Evolutionary conservation across 2,797 vertebrate genomes (phyloP), one percentile per base, ranked within the genome.

Genomic region (Acipenser ruthenus): DNA sequence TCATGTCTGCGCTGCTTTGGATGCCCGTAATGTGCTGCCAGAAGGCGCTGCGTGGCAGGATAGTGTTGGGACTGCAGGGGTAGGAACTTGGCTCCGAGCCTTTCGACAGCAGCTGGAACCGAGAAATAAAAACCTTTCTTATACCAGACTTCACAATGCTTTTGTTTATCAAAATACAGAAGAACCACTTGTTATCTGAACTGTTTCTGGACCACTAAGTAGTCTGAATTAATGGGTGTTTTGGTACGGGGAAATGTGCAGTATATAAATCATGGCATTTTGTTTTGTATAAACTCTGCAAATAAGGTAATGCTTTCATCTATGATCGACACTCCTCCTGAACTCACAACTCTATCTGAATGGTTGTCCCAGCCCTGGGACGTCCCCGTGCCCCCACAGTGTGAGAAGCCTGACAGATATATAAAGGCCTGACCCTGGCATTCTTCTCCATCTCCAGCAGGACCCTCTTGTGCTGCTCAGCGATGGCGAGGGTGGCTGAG

Each of bases 1-100:
- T 75, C 49, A 87, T 79, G 69, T 95, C 93, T 0, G 88, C 75
- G 50, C 89, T 85, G 10, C 82, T 88, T 80, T 94, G 94, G 65
- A 89, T 93, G 67, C 93, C 94, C 0, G 93, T 94, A 75, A 98
- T 98, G 76, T 98, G 96, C 78, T 98, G 96, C 96, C 96, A 98
- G 86, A 97, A 98, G 66, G 93, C 93, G 0, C 94, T 97, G 66
- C 95, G 92, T 11, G 96, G 95, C 72, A 98, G 86, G 86, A 98
- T 95, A 78, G 94, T 90, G 0, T 93, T 94, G 61, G 93, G 93
- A 0, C 94, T 94, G 76, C 93, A 96, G 66, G 95, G 93, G 66
- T 94, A 96, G 6, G 93, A 95, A 62, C 89, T 86, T 1, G 90
- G 81, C 67, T 95, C 94, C 0, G 89, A 89, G 77, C 92, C 91